Evolutionary conservation across 23 tunicate species (phyloP).

Genomic region (Halocynthia aurantium): DNA sequence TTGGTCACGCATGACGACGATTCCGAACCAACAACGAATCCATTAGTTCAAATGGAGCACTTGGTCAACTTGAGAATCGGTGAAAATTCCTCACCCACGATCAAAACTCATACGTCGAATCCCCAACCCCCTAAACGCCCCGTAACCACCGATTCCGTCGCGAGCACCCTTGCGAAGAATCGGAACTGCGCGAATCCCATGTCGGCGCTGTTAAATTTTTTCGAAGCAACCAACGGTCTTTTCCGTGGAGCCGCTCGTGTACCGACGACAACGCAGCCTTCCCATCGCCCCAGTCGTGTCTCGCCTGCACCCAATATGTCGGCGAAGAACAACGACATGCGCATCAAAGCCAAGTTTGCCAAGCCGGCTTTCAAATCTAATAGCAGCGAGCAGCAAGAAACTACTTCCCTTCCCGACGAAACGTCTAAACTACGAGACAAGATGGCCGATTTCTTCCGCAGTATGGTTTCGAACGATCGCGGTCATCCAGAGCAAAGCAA

Average conservation of each 20-base stretch:
- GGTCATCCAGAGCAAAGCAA: too few species aligned
- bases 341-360: neutral
- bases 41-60: conserved; percentile 22
- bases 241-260: neutral
- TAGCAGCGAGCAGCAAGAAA: neutral
- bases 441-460: conserved; percentile 22
- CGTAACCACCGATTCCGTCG: neutral
- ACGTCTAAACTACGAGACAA: conserved; percentile 9
- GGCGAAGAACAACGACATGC: neutral
- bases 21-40: neutral
- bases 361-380: neutral
- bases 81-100: neutral
- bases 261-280: neutral
- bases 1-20: conserved; percentile 16
- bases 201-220: conserved; percentile 27
- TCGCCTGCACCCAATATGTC: neutral
- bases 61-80: conserved; percentile 14
- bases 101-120: too few species aligned
- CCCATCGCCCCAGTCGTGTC: neutral
- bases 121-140: neutral
- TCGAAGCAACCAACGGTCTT: conserved; percentile 5
- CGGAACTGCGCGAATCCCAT: conserved; percentile 12
- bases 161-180: neutral
- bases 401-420: neutral
- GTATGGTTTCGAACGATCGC: conserved; percentile 12